Evolutionary conservation across 2,113 vertebrate species (phyloP).

Genomic region (Anoura caudifer): DNA sequence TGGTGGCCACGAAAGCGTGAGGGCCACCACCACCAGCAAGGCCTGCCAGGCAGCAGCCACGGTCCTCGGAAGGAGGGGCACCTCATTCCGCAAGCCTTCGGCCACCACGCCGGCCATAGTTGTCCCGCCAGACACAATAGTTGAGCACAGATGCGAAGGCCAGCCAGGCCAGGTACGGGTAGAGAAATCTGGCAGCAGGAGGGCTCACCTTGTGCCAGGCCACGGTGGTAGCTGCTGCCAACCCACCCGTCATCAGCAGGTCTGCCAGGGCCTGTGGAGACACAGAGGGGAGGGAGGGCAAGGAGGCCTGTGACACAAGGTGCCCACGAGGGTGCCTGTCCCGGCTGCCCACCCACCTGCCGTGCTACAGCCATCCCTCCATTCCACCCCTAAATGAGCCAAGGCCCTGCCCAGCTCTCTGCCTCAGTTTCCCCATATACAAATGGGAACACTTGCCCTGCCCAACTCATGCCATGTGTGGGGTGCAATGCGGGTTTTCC

Average conservation of each 20-base stretch:
- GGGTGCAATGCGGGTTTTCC: background rate
- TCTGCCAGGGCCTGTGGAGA: conserved; percentile 78
- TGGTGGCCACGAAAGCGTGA: accelerated
- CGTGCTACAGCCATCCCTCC: accelerated
- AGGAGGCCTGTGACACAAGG: background rate
- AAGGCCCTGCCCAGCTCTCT: background rate
- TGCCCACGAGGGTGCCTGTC: accelerated
- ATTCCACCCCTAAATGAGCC: background rate
- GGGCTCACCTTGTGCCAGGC: conserved; percentile 82
- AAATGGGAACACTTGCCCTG: background rate
- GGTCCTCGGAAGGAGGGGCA: accelerated
- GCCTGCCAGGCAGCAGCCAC: background rate
- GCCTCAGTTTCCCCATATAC: background rate
- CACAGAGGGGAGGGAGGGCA: background rate
- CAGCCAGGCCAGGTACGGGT: conserved; percentile 86
- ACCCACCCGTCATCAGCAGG: conserved; percentile 73
- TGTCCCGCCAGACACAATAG: conserved; percentile 82
- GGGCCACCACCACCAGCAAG: background rate
- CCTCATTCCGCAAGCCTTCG: conserved; percentile 1
- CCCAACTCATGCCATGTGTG: background rate
- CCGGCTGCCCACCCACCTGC: accelerated
- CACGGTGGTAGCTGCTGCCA: conserved; percentile 73
- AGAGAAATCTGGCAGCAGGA: conserved; percentile 80
- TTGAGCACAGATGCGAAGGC: conserved; percentile 80
- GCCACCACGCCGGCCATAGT: background rate